These are phyloP conservation scores for Rousettus madagascariensis DNA, from an alignment of 2,797 vertebrate genomes.

Conservation along the genomic window DNA sequence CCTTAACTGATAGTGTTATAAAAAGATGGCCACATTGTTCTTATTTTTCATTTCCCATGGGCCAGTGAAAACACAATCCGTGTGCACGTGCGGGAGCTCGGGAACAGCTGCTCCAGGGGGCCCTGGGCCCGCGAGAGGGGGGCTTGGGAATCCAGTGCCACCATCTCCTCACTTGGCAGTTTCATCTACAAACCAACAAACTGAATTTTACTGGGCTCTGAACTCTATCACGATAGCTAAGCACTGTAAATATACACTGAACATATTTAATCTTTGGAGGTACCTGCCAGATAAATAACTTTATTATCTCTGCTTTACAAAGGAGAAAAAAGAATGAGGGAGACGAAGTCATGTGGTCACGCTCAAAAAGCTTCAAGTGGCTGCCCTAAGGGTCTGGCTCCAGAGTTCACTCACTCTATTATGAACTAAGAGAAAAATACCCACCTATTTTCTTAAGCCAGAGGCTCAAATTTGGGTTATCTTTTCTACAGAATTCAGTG, in stretches of 20 bases:
- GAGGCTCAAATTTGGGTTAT: background rate
- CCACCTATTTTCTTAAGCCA: background rate
- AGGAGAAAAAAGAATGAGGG: background rate
- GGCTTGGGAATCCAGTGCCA: background rate
- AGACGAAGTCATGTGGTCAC: background rate
- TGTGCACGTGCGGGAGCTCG: fast-evolving
- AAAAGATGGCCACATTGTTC: background rate
- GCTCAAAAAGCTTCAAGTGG: background rate
- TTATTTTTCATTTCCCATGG: background rate
- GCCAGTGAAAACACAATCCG: background rate
- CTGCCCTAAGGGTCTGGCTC: background rate
- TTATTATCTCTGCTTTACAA: background rate
- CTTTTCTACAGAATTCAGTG: background rate
- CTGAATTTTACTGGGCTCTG: background rate
- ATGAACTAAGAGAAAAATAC: background rate
- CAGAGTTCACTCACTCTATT: background rate
- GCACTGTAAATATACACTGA: background rate
- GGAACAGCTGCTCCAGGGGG: background rate
- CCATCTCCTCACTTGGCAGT: background rate
- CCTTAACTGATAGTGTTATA: background rate
- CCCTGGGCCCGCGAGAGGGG: fast-evolving
- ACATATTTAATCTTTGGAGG: background rate
- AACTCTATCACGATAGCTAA: background rate
- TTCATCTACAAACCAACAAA: background rate
- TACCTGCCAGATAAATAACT: background rate